Conservation (phyloP, 1,140 invertebrate species). For the Pseudoatta argentina region DNA sequence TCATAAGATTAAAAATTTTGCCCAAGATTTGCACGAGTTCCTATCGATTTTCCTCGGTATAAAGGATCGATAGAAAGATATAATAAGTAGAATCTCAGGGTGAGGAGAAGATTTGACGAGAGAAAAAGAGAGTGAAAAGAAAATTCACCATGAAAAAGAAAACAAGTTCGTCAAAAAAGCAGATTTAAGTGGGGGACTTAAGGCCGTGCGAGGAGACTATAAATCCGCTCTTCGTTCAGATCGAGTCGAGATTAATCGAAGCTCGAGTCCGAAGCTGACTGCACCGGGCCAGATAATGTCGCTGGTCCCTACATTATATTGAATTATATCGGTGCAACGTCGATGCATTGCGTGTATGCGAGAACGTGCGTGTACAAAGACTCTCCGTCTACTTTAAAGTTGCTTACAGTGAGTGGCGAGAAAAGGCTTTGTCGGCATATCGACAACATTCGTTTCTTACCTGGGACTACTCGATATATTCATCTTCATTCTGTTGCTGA, state of each 20-base stretch:
- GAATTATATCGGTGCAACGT: slow-evolving; percentile 77
- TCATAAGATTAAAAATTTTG: background rate
- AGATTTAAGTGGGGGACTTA: slow-evolving; percentile 70
- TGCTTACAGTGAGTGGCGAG: slow-evolving; percentile 54
- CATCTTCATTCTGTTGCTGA: slow-evolving; percentile 31
- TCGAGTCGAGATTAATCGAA: slow-evolving; percentile 81
- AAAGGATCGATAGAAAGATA: background rate
- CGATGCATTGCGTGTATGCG: slow-evolving; percentile 27
- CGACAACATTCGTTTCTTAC: slow-evolving; percentile 37
- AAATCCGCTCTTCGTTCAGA: slow-evolving; percentile 81
- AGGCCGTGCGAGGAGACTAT: slow-evolving; percentile 68
- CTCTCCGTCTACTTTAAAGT: slow-evolving; percentile 32
- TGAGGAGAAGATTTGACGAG: background rate
- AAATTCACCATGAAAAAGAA: slow-evolving; percentile 70
- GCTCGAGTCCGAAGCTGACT: slow-evolving; percentile 69
- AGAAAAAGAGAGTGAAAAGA: slow-evolving; percentile 12
- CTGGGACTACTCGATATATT: slow-evolving; percentile 33
- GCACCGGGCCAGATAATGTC: slow-evolving; percentile 79
- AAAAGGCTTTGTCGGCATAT: slow-evolving; percentile 58
- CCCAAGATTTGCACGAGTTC: background rate
- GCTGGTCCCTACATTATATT: slow-evolving; percentile 77
- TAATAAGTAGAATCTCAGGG: slow-evolving; percentile 20
- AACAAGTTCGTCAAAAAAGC: slow-evolving; percentile 74
- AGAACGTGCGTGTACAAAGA: slow-evolving; percentile 20
- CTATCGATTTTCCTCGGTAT: background rate